Percentiles rank a stretch among this genome's conserved stretches.
Evolutionary conservation across 1,140 invertebrate genomes (phyloP).

Genomic region (Temnothorax curvispinosus): DNA sequence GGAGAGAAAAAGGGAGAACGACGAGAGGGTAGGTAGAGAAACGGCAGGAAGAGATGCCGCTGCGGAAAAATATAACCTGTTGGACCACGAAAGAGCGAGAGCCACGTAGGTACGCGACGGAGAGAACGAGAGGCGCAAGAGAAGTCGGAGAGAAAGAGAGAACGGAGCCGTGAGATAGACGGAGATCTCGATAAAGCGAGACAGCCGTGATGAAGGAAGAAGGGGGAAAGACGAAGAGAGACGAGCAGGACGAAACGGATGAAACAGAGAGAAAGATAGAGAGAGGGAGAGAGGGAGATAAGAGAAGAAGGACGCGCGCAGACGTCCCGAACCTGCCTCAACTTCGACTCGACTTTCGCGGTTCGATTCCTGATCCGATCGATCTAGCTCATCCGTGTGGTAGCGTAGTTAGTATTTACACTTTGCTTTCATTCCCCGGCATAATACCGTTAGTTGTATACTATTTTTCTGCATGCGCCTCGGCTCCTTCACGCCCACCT

Average conservation of each 20-base stretch:
- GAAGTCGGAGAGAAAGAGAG: conserved; percentile 70
- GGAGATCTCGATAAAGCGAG: conserved; percentile 56
- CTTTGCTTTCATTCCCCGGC: conserved; percentile 33
- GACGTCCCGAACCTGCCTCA: conserved; percentile 83
- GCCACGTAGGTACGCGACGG: conserved; percentile 46
- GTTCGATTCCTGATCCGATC: conserved; percentile 83
- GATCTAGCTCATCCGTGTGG: conserved; percentile 68
- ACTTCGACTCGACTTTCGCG: conserved; percentile 82
- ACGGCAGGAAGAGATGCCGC: conserved; percentile 63
- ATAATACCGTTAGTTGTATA: conserved; percentile 20
- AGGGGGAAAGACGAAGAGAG: conserved; percentile 35
- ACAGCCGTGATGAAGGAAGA: conserved; percentile 64
- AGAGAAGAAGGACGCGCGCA: conserved; percentile 60
- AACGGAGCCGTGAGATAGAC: conserved; percentile 51
- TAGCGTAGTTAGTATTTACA: conserved; percentile 65
- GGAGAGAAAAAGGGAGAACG: neutral
- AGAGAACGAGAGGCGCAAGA: conserved; percentile 50
- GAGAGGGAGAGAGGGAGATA: conserved; percentile 10
- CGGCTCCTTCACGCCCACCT: neutral
- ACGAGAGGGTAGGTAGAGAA: conserved; percentile 41
- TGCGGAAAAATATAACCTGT: conserved; percentile 85
- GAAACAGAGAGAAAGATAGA: conserved; percentile 13
- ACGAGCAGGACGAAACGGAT: conserved; percentile 18
- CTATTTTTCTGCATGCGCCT: conserved; percentile 9
- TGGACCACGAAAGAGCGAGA: conserved; percentile 81